These are phyloP conservation scores for Apocheima hispidaria DNA, from an alignment of 2,888 invertebrate genomes.

Conservation along the genomic window DNA sequence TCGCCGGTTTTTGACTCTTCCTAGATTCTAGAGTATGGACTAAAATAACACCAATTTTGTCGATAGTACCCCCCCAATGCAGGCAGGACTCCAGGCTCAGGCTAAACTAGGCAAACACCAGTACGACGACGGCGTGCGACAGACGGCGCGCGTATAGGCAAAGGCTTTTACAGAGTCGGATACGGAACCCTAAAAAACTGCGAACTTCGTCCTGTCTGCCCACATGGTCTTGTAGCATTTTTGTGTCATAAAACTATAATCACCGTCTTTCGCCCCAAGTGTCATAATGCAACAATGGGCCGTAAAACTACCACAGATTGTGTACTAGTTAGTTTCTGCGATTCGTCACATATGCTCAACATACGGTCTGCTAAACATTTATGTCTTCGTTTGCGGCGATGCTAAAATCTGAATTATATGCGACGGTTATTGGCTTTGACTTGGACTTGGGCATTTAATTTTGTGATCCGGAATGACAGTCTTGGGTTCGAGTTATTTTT, in stretches of 20 bases:
- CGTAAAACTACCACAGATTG: constrained; percentile 23
- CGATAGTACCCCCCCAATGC: too few species aligned
- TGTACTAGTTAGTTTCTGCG: neutral
- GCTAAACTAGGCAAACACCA: too few species aligned
- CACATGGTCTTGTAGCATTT: constrained; percentile 27
- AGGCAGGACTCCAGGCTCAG: too few species aligned
- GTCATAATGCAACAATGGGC: constrained; percentile 24
- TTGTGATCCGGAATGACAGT: constrained; percentile 25
- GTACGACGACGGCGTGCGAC: too few species aligned
- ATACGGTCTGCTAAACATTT: constrained; percentile 21
- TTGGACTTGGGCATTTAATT: constrained; percentile 22
- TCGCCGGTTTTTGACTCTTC: too few species aligned
- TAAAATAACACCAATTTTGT: too few species aligned
- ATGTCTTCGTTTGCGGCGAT: constrained; percentile 24
- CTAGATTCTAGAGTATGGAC: too few species aligned
- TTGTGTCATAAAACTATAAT: constrained; percentile 51
- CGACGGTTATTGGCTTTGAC: constrained; percentile 19
- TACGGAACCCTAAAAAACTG: neutral
- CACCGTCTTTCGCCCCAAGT: constrained; percentile 31
- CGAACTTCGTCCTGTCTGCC: constrained; percentile 10
- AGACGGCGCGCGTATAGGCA: too few species aligned
- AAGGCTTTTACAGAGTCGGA: too few species aligned
- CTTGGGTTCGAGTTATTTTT: neutral
- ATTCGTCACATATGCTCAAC: constrained; percentile 49
- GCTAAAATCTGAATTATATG: constrained; percentile 32